Percentiles rank a stretch among this genome's conserved stretches.
phyloP scores from a whole-genome alignment of 2,113 vertebrate genomes.

The Calonectris borealis region DNA sequence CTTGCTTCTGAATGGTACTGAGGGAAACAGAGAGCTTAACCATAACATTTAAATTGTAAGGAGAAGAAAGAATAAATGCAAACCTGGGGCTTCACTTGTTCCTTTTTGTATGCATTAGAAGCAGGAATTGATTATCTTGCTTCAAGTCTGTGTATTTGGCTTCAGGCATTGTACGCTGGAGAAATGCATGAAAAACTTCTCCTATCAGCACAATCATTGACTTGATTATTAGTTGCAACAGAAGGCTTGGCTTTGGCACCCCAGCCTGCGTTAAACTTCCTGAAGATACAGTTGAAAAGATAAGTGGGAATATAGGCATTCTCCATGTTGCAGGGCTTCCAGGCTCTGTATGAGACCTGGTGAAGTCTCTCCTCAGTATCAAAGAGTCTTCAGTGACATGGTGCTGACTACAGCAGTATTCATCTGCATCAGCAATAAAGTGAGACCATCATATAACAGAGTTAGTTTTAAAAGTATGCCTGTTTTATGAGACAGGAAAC shows the following conservation, averaged over 20 bases:
- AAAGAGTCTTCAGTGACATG: not conserved
- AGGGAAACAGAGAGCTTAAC: not conserved
- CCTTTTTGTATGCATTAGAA: not conserved
- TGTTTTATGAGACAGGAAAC: not conserved
- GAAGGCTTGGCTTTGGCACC: not conserved
- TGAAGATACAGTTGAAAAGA: not conserved
- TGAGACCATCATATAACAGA: not conserved
- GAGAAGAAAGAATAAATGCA: not conserved
- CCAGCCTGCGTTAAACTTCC: not conserved
- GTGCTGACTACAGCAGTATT: not conserved
- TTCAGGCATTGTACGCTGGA: not conserved
- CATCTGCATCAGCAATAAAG: not conserved
- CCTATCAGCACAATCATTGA: not conserved
- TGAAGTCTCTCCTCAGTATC: not conserved
- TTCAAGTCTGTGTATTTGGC: not conserved
- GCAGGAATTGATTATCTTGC: not conserved
- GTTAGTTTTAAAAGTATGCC: not conserved
- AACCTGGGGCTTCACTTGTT: not conserved
- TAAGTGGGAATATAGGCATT: not conserved
- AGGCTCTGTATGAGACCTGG: not conserved
- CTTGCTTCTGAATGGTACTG: not conserved
- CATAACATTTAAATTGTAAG: not conserved
- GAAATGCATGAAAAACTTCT: not conserved
- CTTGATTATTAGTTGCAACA: not conserved
- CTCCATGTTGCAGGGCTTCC: not conserved